These are phyloP conservation scores for Petaurus breviceps DNA, from an alignment of 2,113 vertebrate species.

Conservation along the genomic window DNA sequence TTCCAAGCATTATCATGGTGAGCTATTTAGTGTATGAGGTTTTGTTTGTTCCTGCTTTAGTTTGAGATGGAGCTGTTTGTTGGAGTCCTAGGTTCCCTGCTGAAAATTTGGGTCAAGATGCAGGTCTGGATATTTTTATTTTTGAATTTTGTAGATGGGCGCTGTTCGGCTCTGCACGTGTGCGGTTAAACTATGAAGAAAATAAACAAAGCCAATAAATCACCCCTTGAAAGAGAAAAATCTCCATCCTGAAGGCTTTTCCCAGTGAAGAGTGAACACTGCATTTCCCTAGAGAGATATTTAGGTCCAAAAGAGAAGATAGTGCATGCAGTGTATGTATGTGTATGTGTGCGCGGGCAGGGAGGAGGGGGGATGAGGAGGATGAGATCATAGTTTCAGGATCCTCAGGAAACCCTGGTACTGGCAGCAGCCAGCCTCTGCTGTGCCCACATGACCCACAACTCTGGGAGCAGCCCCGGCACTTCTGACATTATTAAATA, in stretches of 20 bases:
- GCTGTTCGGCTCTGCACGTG: constrained; percentile 60
- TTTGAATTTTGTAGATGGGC: constrained; percentile 45
- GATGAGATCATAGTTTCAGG: constrained; percentile 81
- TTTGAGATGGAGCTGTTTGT: constrained; percentile 45
- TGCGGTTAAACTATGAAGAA: constrained; percentile 62
- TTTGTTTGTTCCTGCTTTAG: constrained; percentile 39
- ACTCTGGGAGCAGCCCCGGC: constrained; percentile 79
- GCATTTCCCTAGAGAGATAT: constrained; percentile 66
- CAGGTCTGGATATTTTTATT: constrained; percentile 50
- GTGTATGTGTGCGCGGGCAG: constrained; percentile 70
- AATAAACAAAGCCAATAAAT: constrained; percentile 80
- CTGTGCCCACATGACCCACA: constrained; percentile 80
- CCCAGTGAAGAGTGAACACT: constrained; percentile 49
- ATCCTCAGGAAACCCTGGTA: constrained; percentile 81
- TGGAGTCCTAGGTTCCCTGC: constrained; percentile 43
- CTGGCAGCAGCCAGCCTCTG: constrained; percentile 79
- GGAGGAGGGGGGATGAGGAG: constrained; percentile 76
- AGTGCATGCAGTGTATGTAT: constrained; percentile 43
- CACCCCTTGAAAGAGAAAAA: constrained; percentile 65
- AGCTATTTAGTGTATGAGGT: constrained; percentile 2
- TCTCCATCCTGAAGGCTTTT: constrained; percentile 15
- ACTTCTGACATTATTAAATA: constrained; percentile 80
- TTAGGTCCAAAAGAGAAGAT: constrained; percentile 53
- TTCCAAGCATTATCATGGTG: constrained; percentile 9
- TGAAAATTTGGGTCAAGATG: constrained; percentile 70